These are phyloP conservation scores for Temnothorax rugatulus DNA, from an alignment of 2,888 invertebrate genomes.

Conservation along the genomic window DNA sequence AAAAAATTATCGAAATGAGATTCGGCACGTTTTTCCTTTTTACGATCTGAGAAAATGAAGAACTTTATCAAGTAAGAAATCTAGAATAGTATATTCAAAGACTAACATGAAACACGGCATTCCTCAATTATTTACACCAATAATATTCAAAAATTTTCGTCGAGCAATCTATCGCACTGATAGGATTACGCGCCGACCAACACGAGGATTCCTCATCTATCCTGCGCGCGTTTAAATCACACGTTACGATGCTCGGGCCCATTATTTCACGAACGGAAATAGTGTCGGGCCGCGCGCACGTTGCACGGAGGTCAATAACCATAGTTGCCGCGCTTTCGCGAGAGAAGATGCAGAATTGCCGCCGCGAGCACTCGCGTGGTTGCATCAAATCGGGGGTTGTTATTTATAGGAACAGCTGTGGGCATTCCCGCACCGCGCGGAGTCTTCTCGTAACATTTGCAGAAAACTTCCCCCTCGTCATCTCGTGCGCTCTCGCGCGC, in stretches of 20 bases:
- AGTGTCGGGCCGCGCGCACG: conserved; percentile 66
- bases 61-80: neutral
- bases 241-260: conserved; percentile 59
- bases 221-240: conserved; percentile 51
- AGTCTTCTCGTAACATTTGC: conserved; percentile 75
- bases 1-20: neutral
- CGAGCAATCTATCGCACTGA: conserved; percentile 54
- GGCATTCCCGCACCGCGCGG: conserved; percentile 73
- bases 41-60: neutral
- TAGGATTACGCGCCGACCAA: conserved; percentile 46
- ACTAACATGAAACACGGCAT: neutral
- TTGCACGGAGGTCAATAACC: conserved; percentile 82
- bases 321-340: conserved; percentile 78
- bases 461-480: conserved; percentile 76
- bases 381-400: conserved; percentile 83
- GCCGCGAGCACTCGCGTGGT: conserved; percentile 74
- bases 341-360: conserved; percentile 78
- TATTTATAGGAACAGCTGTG: conserved; percentile 85
- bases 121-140: neutral
- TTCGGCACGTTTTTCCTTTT: neutral
- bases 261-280: conserved; percentile 76
- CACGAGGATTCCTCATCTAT: conserved; percentile 44
- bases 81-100: neutral
- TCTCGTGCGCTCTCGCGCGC: conserved; percentile 64
- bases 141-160: conserved; percentile 27